Evolutionary conservation across 2,888 invertebrate genomes (phyloP).

Genomic region (Epicampocera succincta): DNA sequence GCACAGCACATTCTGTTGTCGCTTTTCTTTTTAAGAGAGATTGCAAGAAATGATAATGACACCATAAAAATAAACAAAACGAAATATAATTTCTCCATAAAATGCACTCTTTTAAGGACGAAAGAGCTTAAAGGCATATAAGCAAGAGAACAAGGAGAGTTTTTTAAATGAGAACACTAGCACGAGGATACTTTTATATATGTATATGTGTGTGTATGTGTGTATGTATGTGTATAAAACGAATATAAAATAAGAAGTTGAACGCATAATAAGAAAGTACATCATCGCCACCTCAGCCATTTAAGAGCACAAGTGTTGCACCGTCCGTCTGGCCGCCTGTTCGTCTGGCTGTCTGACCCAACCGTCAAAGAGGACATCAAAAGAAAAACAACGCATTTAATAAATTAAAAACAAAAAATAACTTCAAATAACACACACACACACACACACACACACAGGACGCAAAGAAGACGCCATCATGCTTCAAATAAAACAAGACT

Average conservation of each 20-base stretch:
- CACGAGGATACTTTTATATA: too few relatives aligned
- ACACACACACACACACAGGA: conserved; percentile 18
- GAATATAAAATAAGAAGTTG: conserved; percentile 48
- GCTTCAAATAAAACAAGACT: conserved; percentile 12
- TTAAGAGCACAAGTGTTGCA: not conserved
- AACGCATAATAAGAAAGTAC: conserved; percentile 56
- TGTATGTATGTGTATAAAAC: conserved; percentile 2
- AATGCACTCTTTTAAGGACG: conserved; percentile 41
- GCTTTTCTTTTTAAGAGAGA: conserved; percentile 34
- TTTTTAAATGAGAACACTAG: conserved; percentile 32
- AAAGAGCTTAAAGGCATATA: conserved; percentile 6
- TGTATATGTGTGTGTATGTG: conserved; percentile 2
- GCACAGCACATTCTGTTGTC: conserved; percentile 31
- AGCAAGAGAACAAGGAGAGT: not conserved
- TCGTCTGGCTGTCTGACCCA: not conserved
- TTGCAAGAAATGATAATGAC: conserved; percentile 49
- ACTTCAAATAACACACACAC: conserved; percentile 13
- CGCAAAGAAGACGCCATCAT: conserved; percentile 42
- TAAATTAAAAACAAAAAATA: conserved; percentile 38
- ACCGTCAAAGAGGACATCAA: conserved; percentile 19
- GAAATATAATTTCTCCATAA: conserved; percentile 15
- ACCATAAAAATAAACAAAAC: conserved; percentile 19
- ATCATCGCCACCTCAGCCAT: not conserved
- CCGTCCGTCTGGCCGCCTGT: not conserved
- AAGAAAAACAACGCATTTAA: conserved; percentile 52